Conservation (phyloP, 2,888 invertebrate genomes). For the Leucania comma region DNA sequence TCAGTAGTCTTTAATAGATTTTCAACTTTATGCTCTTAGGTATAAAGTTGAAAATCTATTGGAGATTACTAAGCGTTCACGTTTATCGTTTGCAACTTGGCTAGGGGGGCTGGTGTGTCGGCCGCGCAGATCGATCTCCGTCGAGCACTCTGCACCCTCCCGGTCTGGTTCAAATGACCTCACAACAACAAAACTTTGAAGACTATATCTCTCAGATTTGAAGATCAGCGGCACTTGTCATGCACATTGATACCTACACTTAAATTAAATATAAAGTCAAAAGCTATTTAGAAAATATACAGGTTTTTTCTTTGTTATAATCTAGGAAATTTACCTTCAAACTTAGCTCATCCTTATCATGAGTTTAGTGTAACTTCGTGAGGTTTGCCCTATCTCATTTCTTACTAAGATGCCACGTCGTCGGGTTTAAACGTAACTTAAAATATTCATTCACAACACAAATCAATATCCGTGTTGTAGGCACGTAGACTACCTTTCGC, state of each 20-base stretch:
- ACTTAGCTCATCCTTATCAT: too few relatives aligned
- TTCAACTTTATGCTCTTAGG: too few relatives aligned
- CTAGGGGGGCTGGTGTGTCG: too few relatives aligned
- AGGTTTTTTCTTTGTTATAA: not conserved
- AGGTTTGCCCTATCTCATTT: not conserved
- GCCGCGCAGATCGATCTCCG: conserved; percentile 23
- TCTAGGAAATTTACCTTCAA: too few relatives aligned
- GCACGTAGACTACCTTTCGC: not conserved
- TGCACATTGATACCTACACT: not conserved
- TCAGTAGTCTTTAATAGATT: too few relatives aligned
- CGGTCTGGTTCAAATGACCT: not conserved
- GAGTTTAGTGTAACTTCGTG: not conserved
- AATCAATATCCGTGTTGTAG: not conserved
- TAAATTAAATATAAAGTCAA: not conserved
- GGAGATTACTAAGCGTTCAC: too few relatives aligned
- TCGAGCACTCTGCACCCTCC: not conserved
- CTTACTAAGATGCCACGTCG: too few relatives aligned
- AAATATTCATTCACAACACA: conserved; percentile 4
- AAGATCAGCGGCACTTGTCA: not conserved
- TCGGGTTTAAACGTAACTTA: conserved; percentile 1
- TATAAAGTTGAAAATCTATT: too few relatives aligned
- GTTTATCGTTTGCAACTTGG: too few relatives aligned
- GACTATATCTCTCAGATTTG: not conserved
- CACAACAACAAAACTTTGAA: not conserved
- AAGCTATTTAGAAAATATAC: not conserved